These are phyloP conservation scores for Campylomormyrus numenius DNA, from an alignment of 2,113 vertebrate species.

Conservation along the genomic window DNA sequence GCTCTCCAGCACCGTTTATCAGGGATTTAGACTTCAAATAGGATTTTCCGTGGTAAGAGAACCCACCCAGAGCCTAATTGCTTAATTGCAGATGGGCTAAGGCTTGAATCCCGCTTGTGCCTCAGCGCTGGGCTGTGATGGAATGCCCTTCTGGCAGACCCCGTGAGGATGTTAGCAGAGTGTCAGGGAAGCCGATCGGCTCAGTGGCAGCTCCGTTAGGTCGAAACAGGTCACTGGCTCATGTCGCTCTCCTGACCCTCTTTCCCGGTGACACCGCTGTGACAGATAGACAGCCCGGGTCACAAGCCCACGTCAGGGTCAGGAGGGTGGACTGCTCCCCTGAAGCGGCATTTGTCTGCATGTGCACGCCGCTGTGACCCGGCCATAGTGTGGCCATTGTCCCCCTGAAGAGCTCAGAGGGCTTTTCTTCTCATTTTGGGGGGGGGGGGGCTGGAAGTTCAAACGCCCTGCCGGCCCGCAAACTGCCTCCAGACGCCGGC, in stretches of 20 bases:
- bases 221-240: neutral
- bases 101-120: neutral
- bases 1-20: neutral
- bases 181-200: neutral
- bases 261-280: neutral
- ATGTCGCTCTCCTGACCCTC: neutral
- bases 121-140: neutral
- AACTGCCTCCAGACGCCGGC: neutral
- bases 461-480: neutral
- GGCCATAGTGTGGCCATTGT: constrained; percentile 3
- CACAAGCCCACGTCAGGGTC: neutral
- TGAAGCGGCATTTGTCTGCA: neutral
- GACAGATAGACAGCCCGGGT: neutral
- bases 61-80: neutral
- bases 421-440: neutral
- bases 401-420: neutral
- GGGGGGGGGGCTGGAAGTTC: neutral
- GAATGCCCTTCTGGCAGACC: neutral
- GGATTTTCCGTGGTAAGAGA: neutral
- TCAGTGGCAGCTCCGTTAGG: neutral
- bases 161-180: neutral
- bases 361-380: neutral
- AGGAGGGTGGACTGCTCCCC: neutral
- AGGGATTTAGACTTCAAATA: neutral
- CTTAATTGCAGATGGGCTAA: neutral